A percentile compares a stretch with the other conserved stretches of the same genome.
Evolutionary conservation across 2,888 invertebrate genomes (phyloP).

Genomic region (Megalurothrips usitatus): DNA sequence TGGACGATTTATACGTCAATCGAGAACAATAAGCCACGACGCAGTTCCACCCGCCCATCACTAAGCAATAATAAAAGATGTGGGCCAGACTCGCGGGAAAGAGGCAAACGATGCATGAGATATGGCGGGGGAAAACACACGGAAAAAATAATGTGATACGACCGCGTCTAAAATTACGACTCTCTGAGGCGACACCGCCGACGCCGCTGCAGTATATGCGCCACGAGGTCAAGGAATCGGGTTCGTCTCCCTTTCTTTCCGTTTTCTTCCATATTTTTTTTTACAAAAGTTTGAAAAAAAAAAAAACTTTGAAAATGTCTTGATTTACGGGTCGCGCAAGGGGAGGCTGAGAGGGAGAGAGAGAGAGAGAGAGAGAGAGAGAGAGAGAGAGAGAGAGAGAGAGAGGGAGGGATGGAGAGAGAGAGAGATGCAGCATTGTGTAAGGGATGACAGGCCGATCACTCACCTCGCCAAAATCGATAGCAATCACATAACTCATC

Average conservation of each 20-base stretch:
- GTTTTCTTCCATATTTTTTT: not conserved
- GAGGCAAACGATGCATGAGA: not conserved
- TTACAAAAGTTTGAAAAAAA: not conserved
- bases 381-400: too few relatives aligned
- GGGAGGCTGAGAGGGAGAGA: not conserved
- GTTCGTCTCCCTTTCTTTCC: not conserved
- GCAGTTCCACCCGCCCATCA: not conserved
- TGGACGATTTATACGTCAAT: too few relatives aligned
- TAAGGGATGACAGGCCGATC: too few relatives aligned
- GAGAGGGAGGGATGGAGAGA: too few relatives aligned
- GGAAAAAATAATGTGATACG: not conserved
- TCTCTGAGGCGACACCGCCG: not conserved
- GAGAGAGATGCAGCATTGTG: too few relatives aligned
- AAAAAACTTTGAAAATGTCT: conserved; percentile 3
- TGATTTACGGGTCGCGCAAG: conserved; percentile 17
- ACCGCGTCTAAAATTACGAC: not conserved
- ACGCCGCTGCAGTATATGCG: not conserved
- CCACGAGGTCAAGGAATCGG: not conserved
- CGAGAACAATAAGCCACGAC: too few relatives aligned
- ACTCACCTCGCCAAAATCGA: not conserved
- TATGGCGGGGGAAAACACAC: not conserved
- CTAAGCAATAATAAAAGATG: not conserved
- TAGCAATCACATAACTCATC: not conserved
- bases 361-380: too few relatives aligned
- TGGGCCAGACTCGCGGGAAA: not conserved